These are phyloP conservation scores for Fukomys damarensis DNA, from an alignment of 2,113 vertebrate species.

Conservation along the genomic window DNA sequence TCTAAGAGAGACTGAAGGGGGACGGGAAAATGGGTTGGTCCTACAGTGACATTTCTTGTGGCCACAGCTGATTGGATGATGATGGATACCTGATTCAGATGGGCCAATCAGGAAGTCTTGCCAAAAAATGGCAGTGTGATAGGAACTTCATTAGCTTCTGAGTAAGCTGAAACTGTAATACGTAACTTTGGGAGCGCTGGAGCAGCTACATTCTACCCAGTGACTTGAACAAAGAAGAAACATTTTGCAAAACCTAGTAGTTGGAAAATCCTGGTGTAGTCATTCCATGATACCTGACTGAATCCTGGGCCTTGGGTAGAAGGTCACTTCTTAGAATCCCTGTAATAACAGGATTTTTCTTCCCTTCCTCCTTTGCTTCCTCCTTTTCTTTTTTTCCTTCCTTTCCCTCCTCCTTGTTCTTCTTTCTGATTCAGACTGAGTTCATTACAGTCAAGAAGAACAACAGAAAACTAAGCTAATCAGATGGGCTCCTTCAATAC, in stretches of 20 bases:
- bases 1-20: too few species aligned
- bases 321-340: background rate
- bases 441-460: background rate
- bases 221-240: background rate
- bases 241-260: background rate
- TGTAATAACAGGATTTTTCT: background rate
- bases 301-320: background rate
- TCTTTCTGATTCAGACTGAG: background rate
- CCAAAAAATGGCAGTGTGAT: background rate
- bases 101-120: background rate
- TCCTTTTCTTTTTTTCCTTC: background rate
- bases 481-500: background rate
- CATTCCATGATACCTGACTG: background rate
- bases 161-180: background rate
- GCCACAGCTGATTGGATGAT: background rate
- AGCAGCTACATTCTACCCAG: background rate
- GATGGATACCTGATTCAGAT: background rate
- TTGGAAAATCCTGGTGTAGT: background rate
- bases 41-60: background rate
- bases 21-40: too few species aligned
- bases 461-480: background rate
- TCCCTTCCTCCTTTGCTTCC: too few species aligned
- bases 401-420: background rate
- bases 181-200: background rate
- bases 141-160: background rate